phyloP scores from a whole-genome alignment of 2,888 invertebrate species.

The Rhodophaea formosa region DNA sequence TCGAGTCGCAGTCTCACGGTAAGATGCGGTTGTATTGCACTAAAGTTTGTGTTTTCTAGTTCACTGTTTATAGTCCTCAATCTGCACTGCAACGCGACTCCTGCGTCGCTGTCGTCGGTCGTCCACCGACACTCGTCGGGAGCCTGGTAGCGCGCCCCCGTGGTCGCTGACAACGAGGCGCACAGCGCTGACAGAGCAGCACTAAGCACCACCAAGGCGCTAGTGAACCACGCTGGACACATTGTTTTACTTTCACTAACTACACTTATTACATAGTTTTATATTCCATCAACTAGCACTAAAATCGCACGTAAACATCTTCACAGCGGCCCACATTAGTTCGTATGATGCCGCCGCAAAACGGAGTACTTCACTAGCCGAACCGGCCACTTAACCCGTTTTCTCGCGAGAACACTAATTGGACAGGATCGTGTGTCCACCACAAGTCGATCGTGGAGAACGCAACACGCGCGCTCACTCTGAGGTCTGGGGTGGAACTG shows the following conservation, averaged over 20 bases:
- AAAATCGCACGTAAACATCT: slow-evolving; percentile 60
- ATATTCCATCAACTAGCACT: slow-evolving; percentile 62
- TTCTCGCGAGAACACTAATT: slow-evolving; percentile 77
- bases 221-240: slow-evolving; percentile 66
- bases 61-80: slow-evolving; percentile 90
- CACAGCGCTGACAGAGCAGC: slow-evolving; percentile 63
- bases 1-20: slow-evolving; percentile 88
- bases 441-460: slow-evolving; percentile 48
- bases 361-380: slow-evolving; percentile 64
- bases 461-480: slow-evolving; percentile 68
- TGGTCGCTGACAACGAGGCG: slow-evolving; percentile 73
- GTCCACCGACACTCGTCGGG: slow-evolving; percentile 92
- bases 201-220: slow-evolving; percentile 67
- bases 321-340: slow-evolving; percentile 56
- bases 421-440: slow-evolving; percentile 70
- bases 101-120: slow-evolving; percentile 83
- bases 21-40: slow-evolving; percentile 90
- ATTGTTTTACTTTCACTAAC: slow-evolving; percentile 64
- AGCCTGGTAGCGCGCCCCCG: slow-evolving; percentile 86
- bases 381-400: slow-evolving; percentile 79
- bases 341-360: slow-evolving; percentile 56
- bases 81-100: slow-evolving; percentile 87
- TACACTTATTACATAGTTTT: slow-evolving; percentile 74
- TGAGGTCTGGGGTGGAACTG: slow-evolving; percentile 79
- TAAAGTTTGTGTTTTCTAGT: slow-evolving; percentile 90